phyloP scores from a whole-genome alignment of 2,888 invertebrate genomes.

The Sinotaia quadrata region DNA sequence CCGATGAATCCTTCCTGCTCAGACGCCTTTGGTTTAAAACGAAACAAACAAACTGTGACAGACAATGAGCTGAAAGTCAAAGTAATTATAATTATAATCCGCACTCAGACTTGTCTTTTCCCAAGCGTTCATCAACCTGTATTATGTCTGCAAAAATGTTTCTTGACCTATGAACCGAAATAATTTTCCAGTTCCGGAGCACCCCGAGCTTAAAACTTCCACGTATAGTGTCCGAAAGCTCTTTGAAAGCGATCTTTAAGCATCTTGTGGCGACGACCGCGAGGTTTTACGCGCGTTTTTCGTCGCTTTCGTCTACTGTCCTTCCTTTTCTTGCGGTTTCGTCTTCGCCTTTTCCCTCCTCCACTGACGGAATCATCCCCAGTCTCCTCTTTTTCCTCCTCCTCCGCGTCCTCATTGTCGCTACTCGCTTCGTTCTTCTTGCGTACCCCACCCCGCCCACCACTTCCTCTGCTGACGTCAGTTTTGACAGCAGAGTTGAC shows the following conservation, averaged over 20 bases:
- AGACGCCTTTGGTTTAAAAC: no score
- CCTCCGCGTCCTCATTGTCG: neutral
- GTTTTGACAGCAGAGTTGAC: neutral
- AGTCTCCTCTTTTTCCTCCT: neutral
- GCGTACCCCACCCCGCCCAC: neutral
- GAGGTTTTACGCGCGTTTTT: slow-evolving; percentile 12
- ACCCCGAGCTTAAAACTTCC: neutral
- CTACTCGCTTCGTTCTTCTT: slow-evolving; percentile 10
- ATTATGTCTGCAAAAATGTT: no score
- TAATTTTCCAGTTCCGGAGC: no score
- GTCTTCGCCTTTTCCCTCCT: neutral
- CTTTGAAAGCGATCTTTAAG: slow-evolving; percentile 7
- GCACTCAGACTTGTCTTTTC: no score
- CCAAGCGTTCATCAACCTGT: no score
- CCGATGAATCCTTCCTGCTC: no score
- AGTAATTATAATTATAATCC: no score
- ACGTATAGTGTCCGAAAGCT: slow-evolving; percentile 19
- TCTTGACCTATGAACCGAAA: no score
- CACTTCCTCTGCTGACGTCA: neutral
- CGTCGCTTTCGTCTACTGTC: slow-evolving; percentile 25
- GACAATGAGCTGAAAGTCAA: no score
- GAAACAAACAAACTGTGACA: no score
- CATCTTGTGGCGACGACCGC: slow-evolving; percentile 11
- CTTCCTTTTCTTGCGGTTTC: slow-evolving; percentile 12
- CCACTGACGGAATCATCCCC: neutral